A percentile compares a stretch with the other conserved stretches of the same genome.
Conservation (phyloP, 2,797 vertebrate species). For the Molossus molossus region DNA sequence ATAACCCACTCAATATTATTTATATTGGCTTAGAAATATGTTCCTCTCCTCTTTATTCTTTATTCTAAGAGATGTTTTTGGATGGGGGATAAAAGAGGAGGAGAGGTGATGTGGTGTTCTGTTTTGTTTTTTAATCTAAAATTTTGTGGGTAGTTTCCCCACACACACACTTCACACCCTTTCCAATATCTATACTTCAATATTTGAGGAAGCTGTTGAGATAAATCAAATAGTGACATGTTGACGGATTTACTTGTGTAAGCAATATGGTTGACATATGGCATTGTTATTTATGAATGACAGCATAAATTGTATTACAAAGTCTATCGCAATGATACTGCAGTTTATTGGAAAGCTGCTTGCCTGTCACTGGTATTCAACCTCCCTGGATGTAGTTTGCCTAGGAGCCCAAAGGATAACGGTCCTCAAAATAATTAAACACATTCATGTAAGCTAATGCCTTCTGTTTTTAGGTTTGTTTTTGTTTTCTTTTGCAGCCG, state of each 20-base stretch:
- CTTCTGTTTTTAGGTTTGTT: conserved; percentile 52
- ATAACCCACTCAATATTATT: conserved; percentile 43
- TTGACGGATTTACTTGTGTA: conserved; percentile 91
- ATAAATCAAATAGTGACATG: conserved; percentile 91
- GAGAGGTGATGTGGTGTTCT: background rate
- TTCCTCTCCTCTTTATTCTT: background rate
- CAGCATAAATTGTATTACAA: conserved; percentile 90
- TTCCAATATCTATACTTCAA: conserved; percentile 82
- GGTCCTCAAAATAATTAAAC: conserved; percentile 70
- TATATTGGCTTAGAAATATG: conserved; percentile 29
- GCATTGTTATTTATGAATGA: conserved; percentile 92
- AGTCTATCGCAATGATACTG: conserved; percentile 84
- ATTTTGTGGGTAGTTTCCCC: conserved; percentile 33
- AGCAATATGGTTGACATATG: conserved; percentile 93
- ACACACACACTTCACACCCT: background rate
- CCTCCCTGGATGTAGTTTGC: conserved; percentile 61
- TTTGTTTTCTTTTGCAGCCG: conserved; percentile 63
- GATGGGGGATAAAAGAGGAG: background rate
- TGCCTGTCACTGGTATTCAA: conserved; percentile 72
- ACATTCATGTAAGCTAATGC: conserved; percentile 34
- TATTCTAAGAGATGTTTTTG: conserved; percentile 42
- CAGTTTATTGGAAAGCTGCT: conserved; percentile 84
- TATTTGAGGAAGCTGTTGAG: conserved; percentile 90
- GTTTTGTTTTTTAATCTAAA: conserved; percentile 1
- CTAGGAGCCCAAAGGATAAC: conserved; percentile 60